A percentile compares a stretch with the other conserved stretches of the same genome.
These are phyloP conservation scores for Hyalella azteca DNA, from an alignment of 2,888 invertebrate species.

Conservation along the genomic window DNA sequence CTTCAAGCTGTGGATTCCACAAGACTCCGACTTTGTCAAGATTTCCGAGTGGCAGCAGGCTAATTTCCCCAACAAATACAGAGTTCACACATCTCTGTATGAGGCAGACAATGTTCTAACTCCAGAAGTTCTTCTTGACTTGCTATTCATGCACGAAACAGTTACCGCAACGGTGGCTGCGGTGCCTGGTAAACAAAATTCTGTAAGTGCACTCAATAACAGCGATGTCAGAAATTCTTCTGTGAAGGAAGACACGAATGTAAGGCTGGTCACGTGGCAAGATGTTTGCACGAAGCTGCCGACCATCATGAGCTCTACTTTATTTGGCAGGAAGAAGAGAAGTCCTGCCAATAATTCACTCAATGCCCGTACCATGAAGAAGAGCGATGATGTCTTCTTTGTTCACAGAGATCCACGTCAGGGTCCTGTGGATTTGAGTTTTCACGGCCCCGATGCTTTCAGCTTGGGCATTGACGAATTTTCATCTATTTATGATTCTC, in stretches of 20 bases:
- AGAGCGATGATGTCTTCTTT: too few species aligned
- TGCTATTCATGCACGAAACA: conserved; percentile 50
- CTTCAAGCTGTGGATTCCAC: conserved; percentile 75
- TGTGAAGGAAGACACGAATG: neutral
- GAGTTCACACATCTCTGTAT: conserved; percentile 48
- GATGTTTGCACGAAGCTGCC: conserved; percentile 52
- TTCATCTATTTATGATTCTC: neutral
- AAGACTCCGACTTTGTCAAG: conserved; percentile 68
- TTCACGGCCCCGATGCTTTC: too few species aligned
- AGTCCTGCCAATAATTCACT: neutral
- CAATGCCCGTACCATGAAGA: too few species aligned
- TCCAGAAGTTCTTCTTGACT: conserved; percentile 46
- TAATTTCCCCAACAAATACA: conserved; percentile 49
- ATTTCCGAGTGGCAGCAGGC: conserved; percentile 50
- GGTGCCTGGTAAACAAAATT: neutral
- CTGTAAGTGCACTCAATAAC: neutral
- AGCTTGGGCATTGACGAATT: neutral
- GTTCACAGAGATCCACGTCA: neutral
- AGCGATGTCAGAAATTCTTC: neutral
- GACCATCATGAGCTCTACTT: conserved; percentile 18
- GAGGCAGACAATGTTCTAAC: conserved; percentile 55
- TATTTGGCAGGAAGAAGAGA: conserved; percentile 49
- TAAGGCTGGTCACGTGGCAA: conserved; percentile 39
- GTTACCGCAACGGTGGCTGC: conserved; percentile 45
- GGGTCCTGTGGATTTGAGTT: neutral